Conservation (phyloP, 1,140 invertebrate species). For the Brevipalpus yothersi region DNA sequence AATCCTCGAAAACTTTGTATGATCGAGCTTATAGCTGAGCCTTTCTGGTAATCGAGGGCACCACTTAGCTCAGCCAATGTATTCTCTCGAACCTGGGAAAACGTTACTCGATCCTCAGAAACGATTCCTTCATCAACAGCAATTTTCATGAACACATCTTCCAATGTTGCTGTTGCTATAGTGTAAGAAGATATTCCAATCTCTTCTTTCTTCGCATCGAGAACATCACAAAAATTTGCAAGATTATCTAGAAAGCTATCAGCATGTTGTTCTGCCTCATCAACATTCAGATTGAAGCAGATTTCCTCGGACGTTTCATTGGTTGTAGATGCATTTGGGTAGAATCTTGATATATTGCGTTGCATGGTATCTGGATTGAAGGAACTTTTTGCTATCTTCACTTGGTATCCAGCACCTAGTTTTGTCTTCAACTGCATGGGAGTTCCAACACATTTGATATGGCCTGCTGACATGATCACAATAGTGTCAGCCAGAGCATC, state of each 20-base stretch:
- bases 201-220: constrained; percentile 31
- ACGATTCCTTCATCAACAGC: not conserved
- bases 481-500: constrained; percentile 35
- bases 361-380: not conserved
- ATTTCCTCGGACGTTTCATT: not conserved
- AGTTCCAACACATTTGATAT: constrained; percentile 25
- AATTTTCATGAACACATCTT: constrained; percentile 36
- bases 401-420: constrained; percentile 17
- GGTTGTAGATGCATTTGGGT: not conserved
- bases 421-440: constrained; percentile 27
- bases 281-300: not conserved
- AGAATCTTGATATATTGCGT: not conserved
- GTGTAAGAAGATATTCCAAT: constrained; percentile 46
- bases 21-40: not conserved
- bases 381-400: constrained; percentile 11
- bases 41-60: not conserved
- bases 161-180: constrained; percentile 50
- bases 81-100: not conserved
- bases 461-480: constrained; percentile 28
- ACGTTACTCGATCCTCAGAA: not conserved
- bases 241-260: constrained; percentile 16
- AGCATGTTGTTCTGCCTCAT: not conserved
- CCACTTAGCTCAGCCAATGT: not conserved
- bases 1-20: constrained; percentile 8
- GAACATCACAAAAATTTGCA: constrained; percentile 26